A percentile compares a stretch with the other conserved stretches of the same genome.
These are phyloP conservation scores for Tortrix viridana DNA, from an alignment of 2,888 invertebrate species.

Conservation along the genomic window DNA sequence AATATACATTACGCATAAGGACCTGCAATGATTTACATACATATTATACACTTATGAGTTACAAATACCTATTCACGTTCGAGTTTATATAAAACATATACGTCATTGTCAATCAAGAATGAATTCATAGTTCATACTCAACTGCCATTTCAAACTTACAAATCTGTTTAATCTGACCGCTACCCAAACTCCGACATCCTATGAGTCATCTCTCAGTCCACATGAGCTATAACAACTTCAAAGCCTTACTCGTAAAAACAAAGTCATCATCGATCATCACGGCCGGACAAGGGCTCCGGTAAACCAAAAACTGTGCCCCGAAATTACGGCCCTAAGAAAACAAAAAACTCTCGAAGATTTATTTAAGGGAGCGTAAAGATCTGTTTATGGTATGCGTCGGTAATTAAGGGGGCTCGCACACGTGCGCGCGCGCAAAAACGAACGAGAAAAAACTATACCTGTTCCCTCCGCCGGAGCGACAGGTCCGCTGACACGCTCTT, in stretches of 20 bases:
- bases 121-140: no score
- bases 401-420: slow-evolving; percentile 83
- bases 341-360: slow-evolving; percentile 77
- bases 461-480: slow-evolving; percentile 71
- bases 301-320: slow-evolving; percentile 72
- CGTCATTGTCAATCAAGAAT: no score
- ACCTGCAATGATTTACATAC: no score
- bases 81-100: no score
- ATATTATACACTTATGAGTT: no score
- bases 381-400: slow-evolving; percentile 84
- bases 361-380: slow-evolving; percentile 85
- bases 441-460: slow-evolving; percentile 79
- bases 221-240: slow-evolving; percentile 54
- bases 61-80: no score
- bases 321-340: slow-evolving; percentile 80
- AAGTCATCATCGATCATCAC: slow-evolving; percentile 73
- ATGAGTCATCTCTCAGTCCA: slow-evolving; percentile 44
- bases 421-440: slow-evolving; percentile 80
- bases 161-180: slow-evolving; percentile 35
- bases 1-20: no score
- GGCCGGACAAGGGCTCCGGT: slow-evolving; percentile 55
- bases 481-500: slow-evolving; percentile 80
- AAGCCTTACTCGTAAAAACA: slow-evolving; percentile 77
- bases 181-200: slow-evolving; percentile 47
- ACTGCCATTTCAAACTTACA: background rate